Conservation (phyloP, 2,113 vertebrate species). For the Dipodomys merriami region DNA sequence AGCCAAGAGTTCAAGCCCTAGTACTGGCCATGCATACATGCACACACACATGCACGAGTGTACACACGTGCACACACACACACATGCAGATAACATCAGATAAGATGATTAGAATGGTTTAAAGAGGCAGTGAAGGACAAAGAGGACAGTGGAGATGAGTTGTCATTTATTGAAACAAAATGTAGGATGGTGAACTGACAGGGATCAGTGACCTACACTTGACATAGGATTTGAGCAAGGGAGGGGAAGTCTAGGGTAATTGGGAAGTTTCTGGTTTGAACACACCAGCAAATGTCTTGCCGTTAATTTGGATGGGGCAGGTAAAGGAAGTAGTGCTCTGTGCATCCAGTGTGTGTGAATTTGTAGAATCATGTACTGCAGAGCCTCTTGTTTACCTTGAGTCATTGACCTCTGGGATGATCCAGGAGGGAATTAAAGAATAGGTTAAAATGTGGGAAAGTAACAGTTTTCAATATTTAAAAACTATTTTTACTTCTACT, state of each 20-base stretch:
- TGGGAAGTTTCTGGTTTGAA: slow-evolving; percentile 10
- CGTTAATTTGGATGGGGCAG: slow-evolving; percentile 2
- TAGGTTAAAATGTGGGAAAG: slow-evolving; percentile 44
- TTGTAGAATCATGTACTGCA: neutral
- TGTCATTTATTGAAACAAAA: neutral
- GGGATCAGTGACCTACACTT: neutral
- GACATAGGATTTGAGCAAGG: neutral
- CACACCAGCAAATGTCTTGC: neutral
- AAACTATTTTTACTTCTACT: slow-evolving; percentile 46
- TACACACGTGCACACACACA: no score
- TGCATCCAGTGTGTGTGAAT: neutral
- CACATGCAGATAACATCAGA: no score
- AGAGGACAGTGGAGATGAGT: neutral
- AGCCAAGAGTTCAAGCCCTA: no score
- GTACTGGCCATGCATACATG: no score
- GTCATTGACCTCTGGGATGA: slow-evolving; percentile 29
- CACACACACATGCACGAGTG: no score
- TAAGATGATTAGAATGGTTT: neutral
- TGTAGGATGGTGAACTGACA: neutral
- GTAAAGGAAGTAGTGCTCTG: neutral
- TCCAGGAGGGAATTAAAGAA: slow-evolving; percentile 11
- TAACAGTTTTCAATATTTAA: slow-evolving; percentile 37
- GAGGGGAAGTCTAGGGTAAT: neutral
- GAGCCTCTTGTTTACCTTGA: neutral
- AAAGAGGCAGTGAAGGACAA: neutral